Conservation (phyloP, 1,140 invertebrate genomes). For the Hylyphantes graminicola region DNA sequence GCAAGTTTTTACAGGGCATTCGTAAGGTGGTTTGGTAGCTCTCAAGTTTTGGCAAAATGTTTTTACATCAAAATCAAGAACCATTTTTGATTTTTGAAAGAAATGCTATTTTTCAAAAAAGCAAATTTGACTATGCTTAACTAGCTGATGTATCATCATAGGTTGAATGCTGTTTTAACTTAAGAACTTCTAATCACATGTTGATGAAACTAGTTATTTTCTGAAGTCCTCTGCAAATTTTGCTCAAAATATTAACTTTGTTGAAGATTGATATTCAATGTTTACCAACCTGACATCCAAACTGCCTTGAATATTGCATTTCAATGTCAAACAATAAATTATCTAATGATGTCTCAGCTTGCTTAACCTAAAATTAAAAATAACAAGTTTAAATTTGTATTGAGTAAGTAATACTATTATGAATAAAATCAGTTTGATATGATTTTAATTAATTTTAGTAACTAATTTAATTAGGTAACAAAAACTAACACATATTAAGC, state of each 20-base stretch:
- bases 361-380: slow-evolving; percentile 42
- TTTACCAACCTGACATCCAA: slow-evolving; percentile 51
- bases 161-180: too few species aligned
- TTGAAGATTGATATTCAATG: slow-evolving; percentile 8
- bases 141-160: too few species aligned
- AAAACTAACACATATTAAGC: too few species aligned
- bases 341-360: slow-evolving; percentile 14
- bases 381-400: background rate
- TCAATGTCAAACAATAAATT: slow-evolving; percentile 29
- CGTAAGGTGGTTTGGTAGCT: slow-evolving; percentile 79
- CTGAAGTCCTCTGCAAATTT: too few species aligned
- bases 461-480: too few species aligned
- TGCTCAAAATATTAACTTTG: too few species aligned
- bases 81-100: slow-evolving; percentile 69
- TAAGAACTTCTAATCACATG: too few species aligned
- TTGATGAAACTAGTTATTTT: too few species aligned
- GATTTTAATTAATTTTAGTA: too few species aligned
- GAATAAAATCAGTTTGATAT: too few species aligned
- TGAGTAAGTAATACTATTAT: background rate
- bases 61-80: slow-evolving; percentile 83
- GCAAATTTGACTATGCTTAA: too few species aligned
- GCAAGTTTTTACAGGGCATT: slow-evolving; percentile 84
- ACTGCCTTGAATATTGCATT: background rate
- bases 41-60: slow-evolving; percentile 83
- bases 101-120: too few species aligned